Evolutionary conservation across 2,888 invertebrate genomes (phyloP).

Genomic region (Micoletzkya japonica): DNA sequence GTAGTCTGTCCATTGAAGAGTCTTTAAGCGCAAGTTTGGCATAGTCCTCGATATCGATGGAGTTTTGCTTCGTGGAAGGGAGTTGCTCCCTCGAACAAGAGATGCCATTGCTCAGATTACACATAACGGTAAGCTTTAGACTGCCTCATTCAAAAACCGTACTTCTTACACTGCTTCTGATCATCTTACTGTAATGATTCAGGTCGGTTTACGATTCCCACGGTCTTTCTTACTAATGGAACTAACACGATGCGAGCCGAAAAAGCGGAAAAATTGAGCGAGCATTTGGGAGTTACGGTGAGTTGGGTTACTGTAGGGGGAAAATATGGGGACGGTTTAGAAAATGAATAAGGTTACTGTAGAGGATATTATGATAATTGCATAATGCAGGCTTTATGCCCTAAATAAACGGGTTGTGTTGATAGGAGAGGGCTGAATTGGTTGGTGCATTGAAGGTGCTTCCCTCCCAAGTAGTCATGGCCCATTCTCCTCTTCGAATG

Average conservation of each 20-base stretch:
- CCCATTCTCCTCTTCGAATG: conserved; percentile 73
- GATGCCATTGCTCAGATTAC: conserved; percentile 71
- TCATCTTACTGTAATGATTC: conserved; percentile 38
- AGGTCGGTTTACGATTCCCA: conserved; percentile 72
- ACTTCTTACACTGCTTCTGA: no score
- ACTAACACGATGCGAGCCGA: conserved; percentile 70
- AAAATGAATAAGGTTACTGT: not conserved
- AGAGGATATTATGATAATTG: not conserved
- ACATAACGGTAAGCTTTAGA: conserved; percentile 62
- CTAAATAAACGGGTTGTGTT: not conserved
- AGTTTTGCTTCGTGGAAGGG: conserved; percentile 72
- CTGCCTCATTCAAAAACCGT: not conserved
- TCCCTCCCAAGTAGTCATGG: conserved; percentile 73
- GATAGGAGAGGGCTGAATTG: not conserved
- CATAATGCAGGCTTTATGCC: not conserved
- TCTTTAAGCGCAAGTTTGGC: conserved; percentile 67
- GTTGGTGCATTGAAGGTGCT: conserved; percentile 65
- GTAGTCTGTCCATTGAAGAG: not conserved
- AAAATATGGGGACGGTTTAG: not conserved
- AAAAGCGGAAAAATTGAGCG: conserved; percentile 71
- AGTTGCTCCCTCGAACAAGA: conserved; percentile 71
- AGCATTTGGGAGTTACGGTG: conserved; percentile 71
- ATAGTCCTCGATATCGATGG: conserved; percentile 75
- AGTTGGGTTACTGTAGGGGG: conserved; percentile 42
- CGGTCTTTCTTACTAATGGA: conserved; percentile 73